Evolutionary conservation across 2,797 vertebrate species (phyloP), one percentile per base, ranked within the genome.

Genomic region (Sitta carolinensis): DNA sequence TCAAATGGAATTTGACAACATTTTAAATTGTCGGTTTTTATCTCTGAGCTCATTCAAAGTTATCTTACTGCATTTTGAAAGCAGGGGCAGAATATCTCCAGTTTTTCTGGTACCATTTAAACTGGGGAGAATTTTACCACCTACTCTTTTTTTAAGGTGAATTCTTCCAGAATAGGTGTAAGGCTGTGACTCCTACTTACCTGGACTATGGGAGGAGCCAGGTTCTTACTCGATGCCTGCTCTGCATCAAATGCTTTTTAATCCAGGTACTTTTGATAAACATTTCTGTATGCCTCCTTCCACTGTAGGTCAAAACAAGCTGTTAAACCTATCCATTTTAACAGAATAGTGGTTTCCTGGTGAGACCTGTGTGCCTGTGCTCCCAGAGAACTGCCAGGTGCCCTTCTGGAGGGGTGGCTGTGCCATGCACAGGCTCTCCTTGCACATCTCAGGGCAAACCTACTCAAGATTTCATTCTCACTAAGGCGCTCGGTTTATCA

Each of bases 31-130:
- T 26, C 12, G 32, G 61, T 51, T 87, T 73, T 77, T 70, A 38
- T 68, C 69, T 34, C 51, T 19, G 69, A 81, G 58, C 61, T 93
- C 64, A 68, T 57, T 78, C 62, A 45, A 94, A 75, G 55, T 68
- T 76, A 87, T 36, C 47, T 32, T 25, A 34, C 25, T 15, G 36
- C 21, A 59, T 11, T 43, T 55, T 47, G 13, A 75, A 84, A 86
- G 16, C 8, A 55, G 20, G 5, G 14, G 10, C 7, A 72, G 47
- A 64, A 10, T 61, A 48, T 30, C 12, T 70, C 36, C 16, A 40
- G 38, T 26, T 59, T 77, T 90, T 7, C 34, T 52, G 20, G 3
- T 8, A 36, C 9, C 3, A 22, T 45, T 67, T 74, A 8, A 42
- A 42, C 9, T 8, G 7, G 21, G 25, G 9, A 23, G 12, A 64